phyloP scores from a whole-genome alignment of 1,140 invertebrate genomes.

The Lordiphosa collinella region DNA sequence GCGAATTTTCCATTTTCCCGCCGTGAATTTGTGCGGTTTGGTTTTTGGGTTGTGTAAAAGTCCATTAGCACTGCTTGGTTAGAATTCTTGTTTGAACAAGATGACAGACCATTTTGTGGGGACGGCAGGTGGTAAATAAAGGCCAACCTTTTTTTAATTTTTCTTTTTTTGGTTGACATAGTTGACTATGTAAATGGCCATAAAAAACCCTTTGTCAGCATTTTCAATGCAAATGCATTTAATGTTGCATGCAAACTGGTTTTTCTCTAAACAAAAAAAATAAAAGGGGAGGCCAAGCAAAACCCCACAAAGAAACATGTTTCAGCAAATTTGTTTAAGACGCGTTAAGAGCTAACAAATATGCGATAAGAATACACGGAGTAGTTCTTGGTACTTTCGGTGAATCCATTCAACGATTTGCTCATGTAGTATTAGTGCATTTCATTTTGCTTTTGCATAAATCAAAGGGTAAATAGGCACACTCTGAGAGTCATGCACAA shows the following conservation, averaged over 20 bases:
- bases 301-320: background rate
- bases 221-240: slow-evolving; percentile 1
- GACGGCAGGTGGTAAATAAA: background rate
- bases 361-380: too few relatives aligned
- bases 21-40: slow-evolving; percentile 7
- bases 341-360: too few relatives aligned
- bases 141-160: slow-evolving; percentile 6
- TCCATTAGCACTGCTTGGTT: slow-evolving; percentile 9
- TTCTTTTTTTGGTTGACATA: background rate
- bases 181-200: background rate
- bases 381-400: too few relatives aligned
- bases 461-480: too few relatives aligned
- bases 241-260: slow-evolving; percentile 2
- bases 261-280: background rate
- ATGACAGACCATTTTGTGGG: slow-evolving; percentile 4
- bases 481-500: too few relatives aligned
- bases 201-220: slow-evolving; percentile 5
- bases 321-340: too few relatives aligned
- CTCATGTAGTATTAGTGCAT: too few relatives aligned
- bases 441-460: too few relatives aligned
- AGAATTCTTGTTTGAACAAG: slow-evolving; percentile 17
- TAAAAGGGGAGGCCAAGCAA: background rate
- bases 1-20: slow-evolving; percentile 28
- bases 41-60: background rate
- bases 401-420: too few relatives aligned